Base-by-base conservation (phyloP, 2,113 vertebrate species). In the Cnemophilus loriae region DNA sequence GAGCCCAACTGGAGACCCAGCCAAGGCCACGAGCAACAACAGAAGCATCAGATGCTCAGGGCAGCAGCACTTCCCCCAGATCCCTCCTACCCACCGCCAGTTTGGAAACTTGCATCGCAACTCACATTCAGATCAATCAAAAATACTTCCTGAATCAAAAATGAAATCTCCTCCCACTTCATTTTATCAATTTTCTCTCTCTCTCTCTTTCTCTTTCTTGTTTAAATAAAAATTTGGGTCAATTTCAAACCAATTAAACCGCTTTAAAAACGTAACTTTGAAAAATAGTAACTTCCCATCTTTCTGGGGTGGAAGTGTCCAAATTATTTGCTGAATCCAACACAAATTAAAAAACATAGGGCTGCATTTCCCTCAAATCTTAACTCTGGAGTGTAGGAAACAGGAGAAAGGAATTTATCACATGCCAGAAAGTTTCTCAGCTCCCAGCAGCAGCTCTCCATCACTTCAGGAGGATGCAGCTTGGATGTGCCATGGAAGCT, bases 391-490 rank as follows among this genome's bases (percentile, higher is more conserved):
- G 55, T 59, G 52, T 71, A 50, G 32, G 37, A 69, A 91, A 93
- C 0, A 15, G 57, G 83, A 90, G 79, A 94, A 70, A 26, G 39
- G 67, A 75, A 90, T 92, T 95, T 95, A 89, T 75, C 91, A 63
- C 77, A 95, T 95, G 96, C 93, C 88, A 93, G 6, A 53, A 90
- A 91, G 85, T 94, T 95, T 95, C 92, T 95, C 90, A 78, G 90
- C 70, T 96, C 87, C 67, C 84, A 79, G 70, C 41, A 91, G 93
- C 82, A 94, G 90, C 71, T 92, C 73, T 93, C 79, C 83, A 86
- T 96, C 96, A 93, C 82, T 90, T 90, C 59, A 69, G 74, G 61
- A 84, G 87, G 84, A 79, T 82, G 87, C 65, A 94, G 87, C 64
- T 75, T 55, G 55, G 47, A 57, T 50, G 90, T 91, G 93, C 82